phyloP scores from a whole-genome alignment of 2,888 invertebrate species.

The Diplolepis rosae region DNA sequence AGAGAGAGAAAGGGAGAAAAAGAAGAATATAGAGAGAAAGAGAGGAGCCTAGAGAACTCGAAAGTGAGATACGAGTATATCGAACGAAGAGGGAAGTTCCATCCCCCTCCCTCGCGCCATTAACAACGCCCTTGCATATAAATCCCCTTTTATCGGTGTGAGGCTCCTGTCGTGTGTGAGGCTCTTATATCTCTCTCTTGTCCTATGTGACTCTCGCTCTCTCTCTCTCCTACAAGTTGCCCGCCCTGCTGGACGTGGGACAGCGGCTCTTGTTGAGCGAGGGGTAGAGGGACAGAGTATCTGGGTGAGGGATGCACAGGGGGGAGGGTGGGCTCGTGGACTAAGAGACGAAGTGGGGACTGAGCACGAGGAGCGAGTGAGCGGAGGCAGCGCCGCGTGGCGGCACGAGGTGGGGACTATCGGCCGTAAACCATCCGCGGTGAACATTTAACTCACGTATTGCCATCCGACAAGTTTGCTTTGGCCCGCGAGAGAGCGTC shows the following conservation, averaged over 20 bases:
- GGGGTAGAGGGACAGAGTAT: conserved; percentile 49
- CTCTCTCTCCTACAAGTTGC: conserved; percentile 54
- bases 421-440: conserved; percentile 76
- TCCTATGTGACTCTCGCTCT: conserved; percentile 45
- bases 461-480: conserved; percentile 75
- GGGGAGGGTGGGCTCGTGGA: conserved; percentile 21
- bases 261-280: conserved; percentile 48
- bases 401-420: conserved; percentile 78
- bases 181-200: conserved; percentile 55
- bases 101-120: conserved; percentile 66
- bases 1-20: conserved; percentile 33
- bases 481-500: conserved; percentile 72
- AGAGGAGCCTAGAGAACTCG: conserved; percentile 24
- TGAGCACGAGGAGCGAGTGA: conserved; percentile 50
- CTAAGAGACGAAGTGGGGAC: conserved; percentile 47
- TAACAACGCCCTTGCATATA: conserved; percentile 74
- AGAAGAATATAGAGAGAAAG: conserved; percentile 34
- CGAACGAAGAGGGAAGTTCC: conserved; percentile 36
- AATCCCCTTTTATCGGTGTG: conserved; percentile 65
- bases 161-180: conserved; percentile 43
- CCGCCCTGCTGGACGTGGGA: conserved; percentile 59
- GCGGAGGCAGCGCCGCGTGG: conserved; percentile 74
- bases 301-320: conserved; percentile 32
- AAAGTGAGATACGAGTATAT: conserved; percentile 20
- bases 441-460: conserved; percentile 75